Evolutionary conservation across 2,888 invertebrate species (phyloP), one percentile per base, ranked within the genome.

Genomic region (Oconnorella tubifera): DNA sequence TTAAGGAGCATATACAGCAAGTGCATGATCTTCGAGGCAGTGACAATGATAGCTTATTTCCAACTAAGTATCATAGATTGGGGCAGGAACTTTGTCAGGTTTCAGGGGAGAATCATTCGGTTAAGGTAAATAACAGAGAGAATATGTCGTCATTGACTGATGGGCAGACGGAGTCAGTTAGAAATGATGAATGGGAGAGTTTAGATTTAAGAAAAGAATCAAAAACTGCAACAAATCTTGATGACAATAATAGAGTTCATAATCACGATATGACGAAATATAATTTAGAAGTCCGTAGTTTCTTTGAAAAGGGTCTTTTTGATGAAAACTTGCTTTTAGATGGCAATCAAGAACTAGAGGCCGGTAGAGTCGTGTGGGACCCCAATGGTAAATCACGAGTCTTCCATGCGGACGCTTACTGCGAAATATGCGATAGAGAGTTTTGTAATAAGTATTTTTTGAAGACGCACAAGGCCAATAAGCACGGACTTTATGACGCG

Each of bases 401-500:
- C 76, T 96, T 96, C 82, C 96, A 97, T 83, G 93, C 91, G 1
- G 97, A 97, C 83, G 95, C 96, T 25, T 97, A 92, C 83, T 98
- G 98, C 83, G 93, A 95, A 80, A 86, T 96, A 66, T 98, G 98
- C 86, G 94, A 96, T 84, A 94, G 96, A 81, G 97, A 97, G 84
- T 98, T 98, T 83, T 97, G 97, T 85, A 96, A 97, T 85, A 96
- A 96, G 81, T 96, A 97, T 84, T 97, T 96, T 83, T 86, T 98
- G 31, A 96, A 97, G 83, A 97, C 97, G 65, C 97, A 98, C 85
- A 93, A 94, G 82, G 94, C 96, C 33, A 96, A 96, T 83, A 96
- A 95, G 79, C 97, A 98, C 82, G 95, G 95, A 32, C 93, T 97
- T 59, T 80, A 76, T 71, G 80, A 81, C 63, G 40, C 56, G 19